Evolutionary conservation across 2,113 vertebrate species (phyloP).

Genomic region (Ibidorhyncha struthersii): DNA sequence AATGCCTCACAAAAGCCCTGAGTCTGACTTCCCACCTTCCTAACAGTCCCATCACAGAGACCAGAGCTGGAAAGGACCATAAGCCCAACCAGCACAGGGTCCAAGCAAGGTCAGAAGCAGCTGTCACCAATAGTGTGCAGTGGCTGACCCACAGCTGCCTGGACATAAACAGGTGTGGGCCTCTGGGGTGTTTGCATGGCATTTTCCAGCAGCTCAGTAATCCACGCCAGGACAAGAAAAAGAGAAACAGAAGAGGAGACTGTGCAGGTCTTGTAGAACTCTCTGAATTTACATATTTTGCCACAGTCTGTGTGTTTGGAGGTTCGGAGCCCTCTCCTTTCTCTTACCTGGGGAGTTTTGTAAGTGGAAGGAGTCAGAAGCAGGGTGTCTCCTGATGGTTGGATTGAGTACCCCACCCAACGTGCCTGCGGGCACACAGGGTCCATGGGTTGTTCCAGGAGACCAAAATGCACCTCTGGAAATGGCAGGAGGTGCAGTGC

Average conservation of each 20-base stretch:
- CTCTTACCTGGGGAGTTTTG: neutral
- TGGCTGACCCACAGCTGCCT: neutral
- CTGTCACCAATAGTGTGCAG: neutral
- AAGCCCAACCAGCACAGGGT: rapidly evolving
- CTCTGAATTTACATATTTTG: neutral
- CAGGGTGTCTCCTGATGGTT: neutral
- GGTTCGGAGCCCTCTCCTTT: neutral
- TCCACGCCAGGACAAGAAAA: neutral
- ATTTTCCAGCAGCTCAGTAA: neutral
- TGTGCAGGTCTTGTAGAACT: neutral
- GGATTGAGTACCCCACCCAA: neutral
- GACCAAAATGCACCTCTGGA: neutral
- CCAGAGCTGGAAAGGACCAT: neutral
- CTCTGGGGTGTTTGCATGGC: neutral
- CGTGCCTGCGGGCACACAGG: rapidly evolving
- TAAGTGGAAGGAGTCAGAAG: neutral
- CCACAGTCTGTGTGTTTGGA: neutral
- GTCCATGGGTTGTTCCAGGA: neutral
- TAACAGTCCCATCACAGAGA: neutral
- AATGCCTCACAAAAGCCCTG: neutral
- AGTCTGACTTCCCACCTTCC: too few relatives aligned
- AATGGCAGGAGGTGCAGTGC: neutral
- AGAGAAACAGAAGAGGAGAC: neutral
- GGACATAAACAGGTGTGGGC: neutral
- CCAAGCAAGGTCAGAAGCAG: neutral